Evolutionary conservation across 2,113 vertebrate species (phyloP), one percentile per base, ranked within the genome.

Genomic region (Mesoclemmys tuberculata): DNA sequence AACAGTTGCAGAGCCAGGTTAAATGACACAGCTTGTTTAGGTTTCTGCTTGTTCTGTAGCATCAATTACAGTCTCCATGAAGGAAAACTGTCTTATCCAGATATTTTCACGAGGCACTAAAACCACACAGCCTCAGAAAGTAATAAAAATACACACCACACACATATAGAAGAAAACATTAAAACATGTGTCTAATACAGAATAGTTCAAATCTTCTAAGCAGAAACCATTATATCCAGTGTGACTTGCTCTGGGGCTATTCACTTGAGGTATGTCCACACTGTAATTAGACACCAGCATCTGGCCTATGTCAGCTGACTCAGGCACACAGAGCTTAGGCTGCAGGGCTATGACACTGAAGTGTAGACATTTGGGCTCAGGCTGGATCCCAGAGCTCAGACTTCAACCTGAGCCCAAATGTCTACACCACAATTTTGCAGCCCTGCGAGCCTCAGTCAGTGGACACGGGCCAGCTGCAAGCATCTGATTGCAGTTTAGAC

Each of bases 151-250:
- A 27, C 6, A n/a, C 10, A 54, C 19, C 90, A 89, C 29, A 27
- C 3, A 16, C 12, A 27, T 29, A 1, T 5, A 90, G 38, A 7
- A 1, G 31, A 71, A 78, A 10, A 89, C 83, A 10, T n/a, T 3
- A 0, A 0, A 80, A 54, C 41, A 19, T 68, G 10, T 90, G 21
- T 41, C 58, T 81, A 24, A 44, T 26, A 75, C 71, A 82, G 48
- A 87, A 19, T 3, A 87, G 9, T 8, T 84, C 78, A 4, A 38
- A 46, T 56, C 6, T 75, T 64, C 80, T 85, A 74, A 51, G 85
- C 11, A 24, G 9, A 44, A 41, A 61, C 38, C 2, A 2, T 80
- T 29, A 48, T 29, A 83, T 3, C 19, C 55, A 24, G 8, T 5
- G 21, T 75, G 71, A 83, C 55, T 84, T 61, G 3, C 5, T 85